Base-by-base conservation (phyloP, 1,140 invertebrate genomes). In the Zaprionus vittiger region DNA sequence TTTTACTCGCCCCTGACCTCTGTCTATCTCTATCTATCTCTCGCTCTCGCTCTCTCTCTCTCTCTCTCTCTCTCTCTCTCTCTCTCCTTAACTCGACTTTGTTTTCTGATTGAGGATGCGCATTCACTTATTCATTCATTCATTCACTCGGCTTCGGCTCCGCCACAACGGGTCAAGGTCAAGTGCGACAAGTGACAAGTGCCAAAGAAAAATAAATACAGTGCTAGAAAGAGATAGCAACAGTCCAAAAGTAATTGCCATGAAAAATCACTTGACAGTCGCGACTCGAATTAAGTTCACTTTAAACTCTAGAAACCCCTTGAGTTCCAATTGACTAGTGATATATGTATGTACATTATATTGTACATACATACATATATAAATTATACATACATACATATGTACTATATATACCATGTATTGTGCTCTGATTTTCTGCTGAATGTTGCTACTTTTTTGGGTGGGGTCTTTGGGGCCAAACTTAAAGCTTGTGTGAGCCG, bases 81-180 rank as follows among this genome's bases (percentile, higher is more conserved):
- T 9, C 44, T 49, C 9, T 17, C n/a, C n/a, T 37, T 22, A 6
- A 5, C 59, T 52, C n/a, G 26, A 44, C 20, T 52, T 28, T 5
- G 61, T 20, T 9, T 38, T 31, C 15, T 22, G 44, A 20, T 56
- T 34, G 37, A 56, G 28, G 49, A 52, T 73, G 38, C 67, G 12
- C 49, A 37, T 20, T 5, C 12, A 54, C 57, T 65, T n/a, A 55
- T 9, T 60, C 54, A 70, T 47, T 81, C 73, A 64, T 66, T 44
- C 70, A 44, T 31, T 73, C 57, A 62, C 52, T 75, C 66, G 70
- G 38, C 22, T 38, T 34, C 31, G 31, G 31, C 31, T 11, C 24
- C 38, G 17, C n/a, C 37, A 28, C 28, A 65, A 34, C 55, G 65
- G 81, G 81, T 85, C 81, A 83, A 70, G 81, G 81, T 83, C 78